Base-by-base conservation (phyloP, 2,797 vertebrate genomes). In the Gymnothorax reevesii region DNA sequence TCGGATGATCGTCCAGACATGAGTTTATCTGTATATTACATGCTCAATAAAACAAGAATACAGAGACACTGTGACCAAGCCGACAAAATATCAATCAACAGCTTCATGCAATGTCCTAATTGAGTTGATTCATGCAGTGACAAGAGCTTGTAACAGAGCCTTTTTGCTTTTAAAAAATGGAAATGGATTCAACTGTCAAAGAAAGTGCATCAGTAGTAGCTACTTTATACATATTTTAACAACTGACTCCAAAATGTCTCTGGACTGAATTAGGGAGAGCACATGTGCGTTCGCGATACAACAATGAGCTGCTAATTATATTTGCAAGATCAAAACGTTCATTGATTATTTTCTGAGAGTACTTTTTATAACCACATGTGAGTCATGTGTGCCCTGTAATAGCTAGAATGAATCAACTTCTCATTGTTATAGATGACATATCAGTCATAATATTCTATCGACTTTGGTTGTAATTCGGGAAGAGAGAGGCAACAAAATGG, bases 331-430 rank as follows among this genome's bases (percentile, higher is more conserved):
- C 69, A 79, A 84, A 84, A 71, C 83, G n/a, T 73, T 25, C 66
- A 87, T 87, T 87, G 83, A 87, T 87, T 87, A 84, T 87, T 87
- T 87, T 69, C 86, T 84, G 83, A 87, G 86, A 84, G 86, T 84
- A 87, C 82, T 62, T 71, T 87, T 87, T 84, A 84, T 84, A 83
- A 87, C 82, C 86, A 84, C 83, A 79, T 59, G 55, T 77, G 86
- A 84, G 71, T 87, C 83, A 87, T 71, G 71, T 82, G 82, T 84
- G 57, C 69, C 20, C 27, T 57, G 60, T 84, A 84, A 84, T 62
- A 77, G 57, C 71, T 49, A 20, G 80, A 49, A 60, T 86, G 66
- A 82, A 83, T 73, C 80, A 86, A 71, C 80, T 2, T 77, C 69
- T 83, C 20, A 82, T 83, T 42, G 80, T 84, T 75, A 75, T 33